These are phyloP conservation scores for Schizopygopsis pylzovi DNA, from an alignment of 2,797 vertebrate genomes.

Conservation along the genomic window DNA sequence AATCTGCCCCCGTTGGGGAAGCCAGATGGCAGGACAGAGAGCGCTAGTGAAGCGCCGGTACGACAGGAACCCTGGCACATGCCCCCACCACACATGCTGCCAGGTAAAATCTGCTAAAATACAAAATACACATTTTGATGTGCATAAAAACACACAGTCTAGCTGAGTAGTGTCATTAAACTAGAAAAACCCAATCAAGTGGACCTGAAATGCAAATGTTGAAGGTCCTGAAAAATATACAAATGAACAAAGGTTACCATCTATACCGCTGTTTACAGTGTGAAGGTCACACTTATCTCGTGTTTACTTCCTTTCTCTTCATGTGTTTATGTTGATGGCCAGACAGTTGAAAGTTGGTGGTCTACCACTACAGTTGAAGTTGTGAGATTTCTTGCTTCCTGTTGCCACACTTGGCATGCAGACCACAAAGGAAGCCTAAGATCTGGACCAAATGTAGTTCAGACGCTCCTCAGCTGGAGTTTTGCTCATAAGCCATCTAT, in stretches of 20 bases:
- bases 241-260: not conserved
- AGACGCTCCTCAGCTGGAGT: not conserved
- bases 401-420: conserved; percentile 7
- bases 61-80: conserved; percentile 65
- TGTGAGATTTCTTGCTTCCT: conserved; percentile 10
- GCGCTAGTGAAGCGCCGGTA: conserved; percentile 65
- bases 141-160: not conserved
- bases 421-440: not conserved
- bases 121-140: not conserved
- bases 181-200: too few relatives aligned
- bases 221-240: not conserved
- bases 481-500: not conserved
- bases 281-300: not conserved
- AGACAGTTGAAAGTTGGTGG: conserved; percentile 22
- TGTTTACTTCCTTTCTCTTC: not conserved
- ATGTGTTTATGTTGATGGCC: not conserved
- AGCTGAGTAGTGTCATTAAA: not conserved
- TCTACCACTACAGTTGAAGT: conserved; percentile 30
- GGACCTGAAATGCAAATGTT: not conserved
- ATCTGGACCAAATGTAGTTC: conserved; percentile 12
- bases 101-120: conserved; percentile 68
- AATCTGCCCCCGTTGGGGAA: conserved; percentile 60
- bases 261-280: not conserved
- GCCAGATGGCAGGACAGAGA: conserved; percentile 59
- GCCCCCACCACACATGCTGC: conserved; percentile 64